Conservation (phyloP, 2,888 invertebrate species). For the Plebejus anna region DNA sequence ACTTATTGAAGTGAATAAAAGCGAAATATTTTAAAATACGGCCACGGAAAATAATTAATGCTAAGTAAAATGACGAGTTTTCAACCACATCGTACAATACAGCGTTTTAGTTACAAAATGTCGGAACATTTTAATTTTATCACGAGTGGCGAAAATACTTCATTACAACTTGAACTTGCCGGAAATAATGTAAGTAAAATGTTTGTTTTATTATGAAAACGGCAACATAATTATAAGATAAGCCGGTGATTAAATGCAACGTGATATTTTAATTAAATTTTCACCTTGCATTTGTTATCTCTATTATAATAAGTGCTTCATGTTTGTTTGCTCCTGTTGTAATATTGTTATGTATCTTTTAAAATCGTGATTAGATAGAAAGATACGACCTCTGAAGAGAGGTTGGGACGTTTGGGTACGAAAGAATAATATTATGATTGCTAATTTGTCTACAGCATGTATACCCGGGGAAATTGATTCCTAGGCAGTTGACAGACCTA, state of each 20-base stretch:
- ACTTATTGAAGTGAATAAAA: not conserved
- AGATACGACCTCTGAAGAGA: too few relatives aligned
- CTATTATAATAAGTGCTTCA: too few relatives aligned
- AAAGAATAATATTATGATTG: too few relatives aligned
- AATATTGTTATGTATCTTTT: too few relatives aligned
- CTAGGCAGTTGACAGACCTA: too few relatives aligned
- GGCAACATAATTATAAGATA: conserved; percentile 11
- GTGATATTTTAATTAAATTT: not conserved
- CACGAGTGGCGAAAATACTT: conserved; percentile 21
- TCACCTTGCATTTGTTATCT: not conserved
- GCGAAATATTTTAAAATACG: not conserved
- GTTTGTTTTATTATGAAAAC: conserved; percentile 16
- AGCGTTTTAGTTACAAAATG: conserved; percentile 3
- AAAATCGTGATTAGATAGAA: too few relatives aligned
- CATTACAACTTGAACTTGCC: not conserved
- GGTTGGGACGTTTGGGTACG: too few relatives aligned
- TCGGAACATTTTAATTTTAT: conserved; percentile 20
- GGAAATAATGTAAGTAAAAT: conserved; percentile 10
- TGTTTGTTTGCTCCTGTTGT: too few relatives aligned
- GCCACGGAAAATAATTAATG: not conserved
- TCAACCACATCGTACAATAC: not conserved
- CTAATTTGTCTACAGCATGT: too few relatives aligned
- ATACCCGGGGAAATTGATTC: too few relatives aligned
- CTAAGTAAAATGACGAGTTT: conserved; percentile 7
- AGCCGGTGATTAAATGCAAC: conserved; percentile 5